A percentile compares a stretch with the other conserved stretches of the same genome.
These are phyloP conservation scores for Batillaria attramentaria DNA, from an alignment of 1,140 invertebrate species.

Conservation along the genomic window DNA sequence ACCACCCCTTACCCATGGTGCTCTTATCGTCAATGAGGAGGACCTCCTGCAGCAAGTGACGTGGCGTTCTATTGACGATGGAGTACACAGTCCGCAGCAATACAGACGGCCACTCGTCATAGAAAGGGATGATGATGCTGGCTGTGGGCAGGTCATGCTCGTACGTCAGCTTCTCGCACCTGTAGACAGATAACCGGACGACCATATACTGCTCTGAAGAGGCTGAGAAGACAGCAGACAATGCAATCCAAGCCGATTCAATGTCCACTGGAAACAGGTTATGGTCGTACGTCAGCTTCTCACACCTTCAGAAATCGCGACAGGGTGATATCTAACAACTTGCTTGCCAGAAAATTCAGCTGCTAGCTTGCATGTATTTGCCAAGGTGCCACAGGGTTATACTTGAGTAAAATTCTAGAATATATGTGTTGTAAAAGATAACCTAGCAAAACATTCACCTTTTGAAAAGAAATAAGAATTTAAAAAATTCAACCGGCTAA, in stretches of 20 bases:
- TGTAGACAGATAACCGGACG: too few relatives aligned
- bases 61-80: slow-evolving; percentile 87
- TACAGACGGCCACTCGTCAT: slow-evolving; percentile 94
- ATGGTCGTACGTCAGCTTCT: background rate
- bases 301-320: background rate
- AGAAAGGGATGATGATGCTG: slow-evolving; percentile 96
- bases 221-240: background rate
- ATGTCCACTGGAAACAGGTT: background rate
- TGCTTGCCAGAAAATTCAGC: background rate
- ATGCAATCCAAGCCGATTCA: background rate
- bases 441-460: too few relatives aligned
- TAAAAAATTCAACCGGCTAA: too few relatives aligned
- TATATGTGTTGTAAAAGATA: too few relatives aligned
- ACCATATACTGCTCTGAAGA: too few relatives aligned
- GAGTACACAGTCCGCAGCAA: slow-evolving; percentile 91
- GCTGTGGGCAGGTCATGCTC: slow-evolving; percentile 78
- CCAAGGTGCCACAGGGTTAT: too few relatives aligned
- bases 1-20: slow-evolving; percentile 82
- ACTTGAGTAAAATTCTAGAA: too few relatives aligned
- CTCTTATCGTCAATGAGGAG: slow-evolving; percentile 89
- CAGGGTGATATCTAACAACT: background rate
- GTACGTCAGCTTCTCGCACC: background rate
- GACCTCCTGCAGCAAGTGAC: slow-evolving; percentile 87
- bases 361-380: too few relatives aligned
- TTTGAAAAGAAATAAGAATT: too few relatives aligned